Percentiles rank a stretch among this genome's conserved stretches.
phyloP scores from a whole-genome alignment of 64 coral and sea anemone genomes.

The Montipora efflorescens region DNA sequence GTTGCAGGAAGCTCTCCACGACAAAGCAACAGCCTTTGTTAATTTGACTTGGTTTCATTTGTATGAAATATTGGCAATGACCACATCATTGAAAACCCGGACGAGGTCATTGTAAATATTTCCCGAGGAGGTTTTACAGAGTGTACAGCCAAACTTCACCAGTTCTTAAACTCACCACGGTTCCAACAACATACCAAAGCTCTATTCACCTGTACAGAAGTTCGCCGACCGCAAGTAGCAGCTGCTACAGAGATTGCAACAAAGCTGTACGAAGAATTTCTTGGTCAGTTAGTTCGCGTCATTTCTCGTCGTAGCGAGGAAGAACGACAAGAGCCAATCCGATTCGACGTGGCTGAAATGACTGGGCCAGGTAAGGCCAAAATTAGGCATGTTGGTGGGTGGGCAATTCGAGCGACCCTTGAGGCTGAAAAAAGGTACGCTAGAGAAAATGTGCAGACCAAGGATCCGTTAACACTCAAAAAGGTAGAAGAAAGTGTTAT shows the following conservation, averaged over 20 bases:
- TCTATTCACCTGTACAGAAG: background rate
- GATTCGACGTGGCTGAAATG: constrained; percentile 8
- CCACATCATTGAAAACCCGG: background rate
- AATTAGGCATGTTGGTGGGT: constrained; percentile 29
- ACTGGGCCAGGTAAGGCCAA: background rate
- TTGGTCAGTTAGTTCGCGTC: background rate
- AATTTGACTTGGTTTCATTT: background rate
- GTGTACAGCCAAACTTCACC: background rate
- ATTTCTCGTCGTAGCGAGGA: background rate
- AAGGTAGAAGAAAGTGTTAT: background rate
- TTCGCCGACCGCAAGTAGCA: background rate
- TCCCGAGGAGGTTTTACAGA: background rate
- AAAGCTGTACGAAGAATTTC: background rate
- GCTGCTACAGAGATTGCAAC: background rate
- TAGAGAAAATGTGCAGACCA: background rate
- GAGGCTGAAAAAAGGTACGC: background rate
- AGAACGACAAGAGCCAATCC: background rate
- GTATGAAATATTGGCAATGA: background rate
- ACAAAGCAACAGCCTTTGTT: background rate
- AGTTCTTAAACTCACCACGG: background rate
- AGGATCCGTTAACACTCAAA: background rate
- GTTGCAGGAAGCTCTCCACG: background rate
- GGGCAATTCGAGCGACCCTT: background rate
- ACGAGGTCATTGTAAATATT: background rate
- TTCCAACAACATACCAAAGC: background rate